Conservation (phyloP, 2,797 vertebrate genomes). For the Pantherophis alleghaniensis region DNA sequence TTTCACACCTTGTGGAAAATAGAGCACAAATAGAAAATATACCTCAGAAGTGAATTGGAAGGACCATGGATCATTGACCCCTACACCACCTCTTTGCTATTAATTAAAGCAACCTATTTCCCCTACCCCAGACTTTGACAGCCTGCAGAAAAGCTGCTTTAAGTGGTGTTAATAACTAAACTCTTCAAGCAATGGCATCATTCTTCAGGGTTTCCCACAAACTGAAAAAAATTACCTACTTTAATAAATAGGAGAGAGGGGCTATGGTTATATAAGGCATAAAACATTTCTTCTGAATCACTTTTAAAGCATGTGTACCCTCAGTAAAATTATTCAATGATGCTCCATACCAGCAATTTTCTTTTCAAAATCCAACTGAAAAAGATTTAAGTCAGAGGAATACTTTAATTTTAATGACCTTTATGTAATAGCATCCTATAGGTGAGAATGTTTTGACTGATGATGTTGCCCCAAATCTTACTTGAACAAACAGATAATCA, state of each 20-base stretch:
- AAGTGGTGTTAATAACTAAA: background rate
- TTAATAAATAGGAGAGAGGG: background rate
- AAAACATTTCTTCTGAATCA: background rate
- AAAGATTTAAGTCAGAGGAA: constrained; percentile 44
- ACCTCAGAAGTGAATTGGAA: background rate
- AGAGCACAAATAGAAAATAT: constrained; percentile 22
- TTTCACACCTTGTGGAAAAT: constrained; percentile 53
- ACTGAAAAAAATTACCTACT: background rate
- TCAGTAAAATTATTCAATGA: background rate
- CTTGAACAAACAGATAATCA: background rate
- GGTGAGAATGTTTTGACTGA: constrained; percentile 37
- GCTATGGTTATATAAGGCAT: background rate
- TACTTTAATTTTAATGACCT: constrained; percentile 41
- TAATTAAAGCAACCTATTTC: background rate
- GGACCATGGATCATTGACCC: background rate
- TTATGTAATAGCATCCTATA: constrained; percentile 47
- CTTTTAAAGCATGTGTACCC: background rate
- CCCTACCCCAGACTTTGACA: background rate
- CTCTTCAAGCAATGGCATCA: background rate
- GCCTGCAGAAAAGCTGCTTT: background rate
- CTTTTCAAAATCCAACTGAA: constrained; percentile 50
- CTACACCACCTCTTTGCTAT: background rate
- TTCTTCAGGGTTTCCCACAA: background rate
- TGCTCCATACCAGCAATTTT: background rate
- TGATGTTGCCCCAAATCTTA: constrained; percentile 33